These are phyloP conservation scores for Rhinogobio ventralis DNA, from an alignment of 2,797 vertebrate species.

Conservation along the genomic window DNA sequence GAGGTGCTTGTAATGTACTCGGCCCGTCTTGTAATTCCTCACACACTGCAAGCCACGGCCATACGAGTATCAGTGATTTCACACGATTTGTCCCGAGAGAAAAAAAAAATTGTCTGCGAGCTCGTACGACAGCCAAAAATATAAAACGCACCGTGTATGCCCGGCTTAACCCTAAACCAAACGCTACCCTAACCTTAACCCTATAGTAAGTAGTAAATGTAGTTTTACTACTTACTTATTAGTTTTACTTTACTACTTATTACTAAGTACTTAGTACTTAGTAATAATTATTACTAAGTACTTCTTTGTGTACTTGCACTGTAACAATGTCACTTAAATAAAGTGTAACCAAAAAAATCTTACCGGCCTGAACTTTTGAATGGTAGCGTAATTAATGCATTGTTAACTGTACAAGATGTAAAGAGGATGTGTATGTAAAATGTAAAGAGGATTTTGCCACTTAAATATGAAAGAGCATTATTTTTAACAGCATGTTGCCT, in stretches of 20 bases:
- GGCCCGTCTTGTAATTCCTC: too few species aligned
- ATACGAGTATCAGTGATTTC: too few species aligned
- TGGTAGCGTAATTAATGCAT: not conserved
- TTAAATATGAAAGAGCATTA: conserved; percentile 2
- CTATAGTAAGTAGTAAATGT: not conserved
- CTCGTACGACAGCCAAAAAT: too few species aligned
- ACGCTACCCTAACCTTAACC: not conserved
- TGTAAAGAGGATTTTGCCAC: conserved; percentile 19
- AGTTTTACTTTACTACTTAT: too few species aligned
- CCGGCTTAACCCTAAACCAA: not conserved
- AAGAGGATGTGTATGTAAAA: conserved; percentile 3
- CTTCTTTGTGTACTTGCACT: not conserved
- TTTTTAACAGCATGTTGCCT: conserved; percentile 44
- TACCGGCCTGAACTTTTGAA: not conserved
- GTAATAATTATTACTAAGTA: not conserved
- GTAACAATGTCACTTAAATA: not conserved
- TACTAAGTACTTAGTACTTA: too few species aligned
- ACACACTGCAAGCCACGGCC: too few species aligned
- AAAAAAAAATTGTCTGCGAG: too few species aligned
- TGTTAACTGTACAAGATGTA: conserved; percentile 19
- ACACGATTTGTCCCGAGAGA: too few species aligned
- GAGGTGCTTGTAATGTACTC: too few species aligned
- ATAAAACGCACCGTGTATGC: too few species aligned
- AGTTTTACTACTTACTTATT: too few species aligned
- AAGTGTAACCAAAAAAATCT: not conserved